A percentile compares a stretch with the other conserved stretches of the same genome.
phyloP scores from a whole-genome alignment of 2,113 vertebrate species.

The Bufo bufo region DNA sequence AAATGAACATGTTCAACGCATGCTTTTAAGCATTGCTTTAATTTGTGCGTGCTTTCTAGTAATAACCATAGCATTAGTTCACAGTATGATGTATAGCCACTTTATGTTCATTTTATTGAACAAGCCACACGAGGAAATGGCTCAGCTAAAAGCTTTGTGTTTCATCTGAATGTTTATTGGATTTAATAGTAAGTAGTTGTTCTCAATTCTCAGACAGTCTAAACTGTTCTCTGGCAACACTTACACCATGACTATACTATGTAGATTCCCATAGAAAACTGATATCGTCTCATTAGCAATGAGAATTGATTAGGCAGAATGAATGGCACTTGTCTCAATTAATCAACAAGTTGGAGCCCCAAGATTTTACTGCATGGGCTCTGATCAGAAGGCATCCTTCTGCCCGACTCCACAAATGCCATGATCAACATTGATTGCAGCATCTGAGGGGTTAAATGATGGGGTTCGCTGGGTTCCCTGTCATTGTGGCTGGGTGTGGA shows the following conservation, averaged over 20 bases:
- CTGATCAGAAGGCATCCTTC: no score
- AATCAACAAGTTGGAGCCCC: not conserved
- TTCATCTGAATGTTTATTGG: slow-evolving; percentile 14
- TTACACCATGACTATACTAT: not conserved
- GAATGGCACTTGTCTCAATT: not conserved
- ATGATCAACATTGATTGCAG: no score
- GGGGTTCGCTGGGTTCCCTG: no score
- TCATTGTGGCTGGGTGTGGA: no score
- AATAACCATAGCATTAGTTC: slow-evolving; percentile 21
- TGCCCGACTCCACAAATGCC: no score
- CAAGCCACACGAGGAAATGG: slow-evolving; percentile 15
- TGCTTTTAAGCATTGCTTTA: not conserved
- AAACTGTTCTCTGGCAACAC: not conserved
- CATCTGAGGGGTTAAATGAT: no score
- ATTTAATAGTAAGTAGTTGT: slow-evolving; percentile 20
- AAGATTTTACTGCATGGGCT: no score
- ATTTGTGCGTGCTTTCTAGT: not conserved
- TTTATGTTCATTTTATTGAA: slow-evolving; percentile 35
- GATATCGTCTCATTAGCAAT: not conserved
- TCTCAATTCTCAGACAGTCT: not conserved
- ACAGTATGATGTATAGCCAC: slow-evolving; percentile 28
- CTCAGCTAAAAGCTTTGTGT: slow-evolving; percentile 33
- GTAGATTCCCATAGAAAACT: not conserved
- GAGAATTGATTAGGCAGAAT: not conserved
- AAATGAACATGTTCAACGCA: no score